phyloP scores from a whole-genome alignment of 2,797 vertebrate genomes.

The Rhabdophis nuchalis region DNA sequence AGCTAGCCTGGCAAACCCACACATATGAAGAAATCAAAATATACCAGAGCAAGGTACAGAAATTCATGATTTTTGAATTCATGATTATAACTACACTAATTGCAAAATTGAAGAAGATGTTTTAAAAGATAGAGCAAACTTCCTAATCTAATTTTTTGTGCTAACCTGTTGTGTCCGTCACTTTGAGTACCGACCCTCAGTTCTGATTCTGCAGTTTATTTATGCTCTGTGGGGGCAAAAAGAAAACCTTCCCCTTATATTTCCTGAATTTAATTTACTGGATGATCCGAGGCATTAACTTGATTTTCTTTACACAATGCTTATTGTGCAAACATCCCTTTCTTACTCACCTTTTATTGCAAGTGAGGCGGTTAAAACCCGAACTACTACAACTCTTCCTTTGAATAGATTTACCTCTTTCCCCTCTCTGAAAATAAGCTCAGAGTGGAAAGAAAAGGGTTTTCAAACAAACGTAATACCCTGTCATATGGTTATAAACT shows the following conservation, averaged over 20 bases:
- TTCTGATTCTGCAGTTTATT: background rate
- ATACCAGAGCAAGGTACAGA: constrained; percentile 96
- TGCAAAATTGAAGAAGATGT: background rate
- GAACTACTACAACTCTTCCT: no score
- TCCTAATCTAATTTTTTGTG: background rate
- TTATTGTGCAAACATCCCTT: background rate
- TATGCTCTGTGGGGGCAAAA: background rate
- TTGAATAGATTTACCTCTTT: background rate
- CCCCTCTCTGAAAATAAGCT: background rate
- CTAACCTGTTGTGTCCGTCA: background rate
- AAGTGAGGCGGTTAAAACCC: background rate
- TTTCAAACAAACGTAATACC: background rate
- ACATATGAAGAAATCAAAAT: constrained; percentile 97
- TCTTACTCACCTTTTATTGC: background rate
- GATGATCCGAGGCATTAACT: background rate
- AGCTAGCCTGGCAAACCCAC: constrained; percentile 97
- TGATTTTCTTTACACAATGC: background rate
- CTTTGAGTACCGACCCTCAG: background rate
- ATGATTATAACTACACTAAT: background rate
- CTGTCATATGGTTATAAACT: background rate
- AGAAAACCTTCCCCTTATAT: background rate
- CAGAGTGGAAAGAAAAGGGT: background rate
- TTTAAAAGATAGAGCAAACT: background rate
- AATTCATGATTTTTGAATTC: background rate
- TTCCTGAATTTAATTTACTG: background rate